Evolutionary conservation across 2,113 vertebrate genomes (phyloP).

Genomic region (Isichthys henryi): DNA sequence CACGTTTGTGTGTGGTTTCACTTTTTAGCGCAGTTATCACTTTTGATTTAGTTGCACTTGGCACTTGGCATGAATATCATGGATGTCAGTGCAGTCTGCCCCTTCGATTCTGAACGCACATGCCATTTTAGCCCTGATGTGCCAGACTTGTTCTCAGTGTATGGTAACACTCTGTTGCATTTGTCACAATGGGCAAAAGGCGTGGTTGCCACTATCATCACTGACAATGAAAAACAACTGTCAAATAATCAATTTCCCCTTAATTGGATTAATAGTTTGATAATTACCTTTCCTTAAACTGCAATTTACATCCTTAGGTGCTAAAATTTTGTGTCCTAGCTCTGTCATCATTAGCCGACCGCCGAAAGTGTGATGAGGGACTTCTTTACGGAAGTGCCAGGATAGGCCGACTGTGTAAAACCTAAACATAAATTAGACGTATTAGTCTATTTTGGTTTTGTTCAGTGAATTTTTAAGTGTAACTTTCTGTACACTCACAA

Average conservation of each 20-base stretch:
- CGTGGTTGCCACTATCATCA: neutral
- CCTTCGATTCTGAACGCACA: neutral
- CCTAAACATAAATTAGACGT: neutral
- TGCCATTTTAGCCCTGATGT: neutral
- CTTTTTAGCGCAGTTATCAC: neutral
- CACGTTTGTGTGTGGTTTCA: neutral
- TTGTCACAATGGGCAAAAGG: neutral
- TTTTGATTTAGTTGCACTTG: neutral
- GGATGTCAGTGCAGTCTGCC: neutral
- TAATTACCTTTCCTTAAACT: neutral
- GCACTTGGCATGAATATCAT: neutral
- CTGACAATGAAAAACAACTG: neutral
- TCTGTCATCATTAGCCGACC: neutral
- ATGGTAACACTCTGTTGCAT: neutral
- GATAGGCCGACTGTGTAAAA: neutral
- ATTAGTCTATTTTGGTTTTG: neutral
- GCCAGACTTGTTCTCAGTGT: neutral
- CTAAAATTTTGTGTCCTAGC: neutral
- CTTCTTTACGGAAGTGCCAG: neutral
- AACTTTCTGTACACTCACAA: neutral
- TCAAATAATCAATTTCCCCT: neutral
- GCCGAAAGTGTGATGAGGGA: neutral
- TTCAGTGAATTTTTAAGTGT: neutral
- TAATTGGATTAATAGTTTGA: neutral
- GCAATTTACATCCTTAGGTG: neutral